Evolutionary conservation across 2,797 vertebrate genomes (phyloP).

Genomic region (Coendou prehensilis): DNA sequence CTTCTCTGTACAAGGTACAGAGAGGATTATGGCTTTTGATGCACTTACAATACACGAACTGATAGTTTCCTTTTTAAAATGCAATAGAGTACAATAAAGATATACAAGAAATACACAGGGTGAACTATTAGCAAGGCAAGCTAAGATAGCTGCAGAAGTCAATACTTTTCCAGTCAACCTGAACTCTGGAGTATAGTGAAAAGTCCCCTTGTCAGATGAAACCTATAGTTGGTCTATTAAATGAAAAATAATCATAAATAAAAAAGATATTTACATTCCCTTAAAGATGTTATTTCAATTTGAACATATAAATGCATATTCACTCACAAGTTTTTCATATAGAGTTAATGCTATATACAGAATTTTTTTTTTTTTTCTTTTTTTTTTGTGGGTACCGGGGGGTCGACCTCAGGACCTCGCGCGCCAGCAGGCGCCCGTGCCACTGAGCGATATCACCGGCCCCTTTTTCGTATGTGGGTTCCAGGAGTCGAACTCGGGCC

Average conservation of each 20-base stretch:
- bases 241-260: constrained; percentile 25
- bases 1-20: constrained; percentile 16
- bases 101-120: not conserved
- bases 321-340: constrained; percentile 32
- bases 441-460: no score
- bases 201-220: constrained; percentile 1
- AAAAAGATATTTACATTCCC: not conserved
- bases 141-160: not conserved
- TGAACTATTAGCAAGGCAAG: not conserved
- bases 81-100: not conserved
- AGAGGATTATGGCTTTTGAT: constrained; percentile 3
- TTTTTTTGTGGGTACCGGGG: no score
- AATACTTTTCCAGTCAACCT: constrained; percentile 12
- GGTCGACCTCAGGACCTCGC: no score
- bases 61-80: constrained; percentile 53
- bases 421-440: no score
- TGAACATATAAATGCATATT: constrained; percentile 9
- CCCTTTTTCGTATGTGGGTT: no score
- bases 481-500: no score
- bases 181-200: not conserved
- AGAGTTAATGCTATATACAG: not conserved
- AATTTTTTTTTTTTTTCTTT: no score
- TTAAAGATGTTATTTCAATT: constrained; percentile 38
- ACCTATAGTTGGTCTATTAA: not conserved
- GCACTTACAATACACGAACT: not conserved